Evolutionary conservation across 2,888 invertebrate species (phyloP), one percentile per base, ranked within the genome.

Genomic region (Sarcophaga subvicina): DNA sequence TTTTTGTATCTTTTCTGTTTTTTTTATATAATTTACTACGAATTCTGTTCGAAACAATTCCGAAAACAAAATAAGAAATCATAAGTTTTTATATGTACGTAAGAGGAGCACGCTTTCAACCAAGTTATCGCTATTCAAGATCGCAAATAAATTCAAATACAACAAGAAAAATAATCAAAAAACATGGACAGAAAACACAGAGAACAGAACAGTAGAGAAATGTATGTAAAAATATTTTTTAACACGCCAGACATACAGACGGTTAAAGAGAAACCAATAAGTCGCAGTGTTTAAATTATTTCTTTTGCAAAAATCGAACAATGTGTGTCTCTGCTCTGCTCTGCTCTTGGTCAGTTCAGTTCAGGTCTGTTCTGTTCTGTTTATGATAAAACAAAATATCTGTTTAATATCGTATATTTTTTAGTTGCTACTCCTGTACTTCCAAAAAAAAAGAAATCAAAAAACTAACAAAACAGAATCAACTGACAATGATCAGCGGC

Each of bases 11-110:
- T 73, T 4, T 17, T 70, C 45, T 63, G 6, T 11, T 62, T 54
- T 11, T 49, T 62, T 17, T 67, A 47, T 73, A 22, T 22, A 67
- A 80, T 69, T 83, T 80, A 83, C 80, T 76, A 25, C 49, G 77
- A 86, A 80, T 72, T 86, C 80, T 67, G 63, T 80, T 83, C 10
- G 37, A 81, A 54, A 54, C 12, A 54, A 81, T 73, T 70, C 70
- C 54, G 22, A 69, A 67, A 70, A 83, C 67, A 78, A 81, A 87
- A 83, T 83, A 87, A 87, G 78, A 83, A 83, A 83, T 87, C 83
- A 83, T 83, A 80, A 75, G 67, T 45, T 72, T 67, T 70, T 64
- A 25, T 73, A 37, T 27, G 79, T 77, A 63, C 37, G 37, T 37
- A 62, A 45, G 49, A 77, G 78, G 72, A 69, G 72, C 80, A 80